Evolutionary conservation across 2,888 invertebrate genomes (phyloP).

Genomic region (Electrophaes corylata): DNA sequence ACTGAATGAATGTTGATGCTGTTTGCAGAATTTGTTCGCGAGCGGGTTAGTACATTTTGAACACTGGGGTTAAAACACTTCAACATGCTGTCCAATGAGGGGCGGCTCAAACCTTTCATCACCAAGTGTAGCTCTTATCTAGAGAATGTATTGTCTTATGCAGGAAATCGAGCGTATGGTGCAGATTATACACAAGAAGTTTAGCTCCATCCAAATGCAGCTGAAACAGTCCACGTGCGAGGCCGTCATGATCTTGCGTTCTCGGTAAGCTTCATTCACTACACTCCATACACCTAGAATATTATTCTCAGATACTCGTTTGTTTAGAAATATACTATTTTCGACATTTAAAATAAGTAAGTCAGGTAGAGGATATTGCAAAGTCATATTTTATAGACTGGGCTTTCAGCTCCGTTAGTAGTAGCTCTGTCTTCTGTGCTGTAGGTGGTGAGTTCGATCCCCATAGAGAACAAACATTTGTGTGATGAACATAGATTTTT

Average conservation of each 20-base stretch:
- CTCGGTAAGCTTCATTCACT: slow-evolving; percentile 69
- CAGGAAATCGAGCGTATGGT: slow-evolving; percentile 99
- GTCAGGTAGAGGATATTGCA: slow-evolving; percentile 8
- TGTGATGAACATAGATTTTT: too few relatives aligned
- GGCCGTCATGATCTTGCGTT: slow-evolving; percentile 99
- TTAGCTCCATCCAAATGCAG: slow-evolving; percentile 99
- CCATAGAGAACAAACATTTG: too few relatives aligned
- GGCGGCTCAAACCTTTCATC: neutral
- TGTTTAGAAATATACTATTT: neutral
- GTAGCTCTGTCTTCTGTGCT: too few relatives aligned
- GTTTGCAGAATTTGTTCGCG: too few relatives aligned
- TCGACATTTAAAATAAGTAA: too few relatives aligned
- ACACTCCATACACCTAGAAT: neutral
- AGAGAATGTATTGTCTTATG: neutral
- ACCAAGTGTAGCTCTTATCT: neutral
- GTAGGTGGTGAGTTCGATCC: too few relatives aligned
- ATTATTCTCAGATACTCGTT: neutral
- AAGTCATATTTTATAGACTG: too few relatives aligned
- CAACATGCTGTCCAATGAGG: too few relatives aligned
- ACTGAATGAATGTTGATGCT: too few relatives aligned
- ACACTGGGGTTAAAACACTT: too few relatives aligned
- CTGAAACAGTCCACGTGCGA: slow-evolving; percentile 99
- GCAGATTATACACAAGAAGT: slow-evolving; percentile 99
- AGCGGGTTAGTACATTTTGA: too few relatives aligned
- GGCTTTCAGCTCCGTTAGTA: too few relatives aligned